These are phyloP conservation scores for Matsumurasca onukii DNA, from an alignment of 1,140 invertebrate genomes.

Conservation along the genomic window DNA sequence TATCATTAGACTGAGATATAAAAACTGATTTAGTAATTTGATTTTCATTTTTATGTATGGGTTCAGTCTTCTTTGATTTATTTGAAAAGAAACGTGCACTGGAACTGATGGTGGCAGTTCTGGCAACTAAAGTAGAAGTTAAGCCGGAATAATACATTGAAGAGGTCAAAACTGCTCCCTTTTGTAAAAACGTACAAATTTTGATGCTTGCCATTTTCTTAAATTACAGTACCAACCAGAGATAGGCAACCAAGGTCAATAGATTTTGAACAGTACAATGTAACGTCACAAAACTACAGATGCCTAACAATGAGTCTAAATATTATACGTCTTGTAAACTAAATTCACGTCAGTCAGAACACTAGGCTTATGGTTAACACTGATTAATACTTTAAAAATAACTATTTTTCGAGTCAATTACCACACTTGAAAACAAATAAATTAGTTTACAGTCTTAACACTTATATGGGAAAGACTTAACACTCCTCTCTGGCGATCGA, in stretches of 20 bases:
- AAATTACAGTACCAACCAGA: too few species aligned
- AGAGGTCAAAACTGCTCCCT: too few species aligned
- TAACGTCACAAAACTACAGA: neutral
- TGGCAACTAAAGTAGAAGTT: slow-evolving; percentile 14
- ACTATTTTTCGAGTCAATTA: slow-evolving; percentile 26
- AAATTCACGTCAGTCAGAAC: too few species aligned
- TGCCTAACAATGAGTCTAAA: too few species aligned
- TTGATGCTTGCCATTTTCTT: too few species aligned
- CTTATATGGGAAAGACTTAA: slow-evolving; percentile 21
- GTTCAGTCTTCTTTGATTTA: neutral
- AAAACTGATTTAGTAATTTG: slow-evolving; percentile 79
- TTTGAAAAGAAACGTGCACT: neutral
- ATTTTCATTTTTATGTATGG: slow-evolving; percentile 45
- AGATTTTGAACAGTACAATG: too few species aligned
- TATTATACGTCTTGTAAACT: too few species aligned
- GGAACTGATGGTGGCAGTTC: neutral
- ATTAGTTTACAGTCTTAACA: neutral
- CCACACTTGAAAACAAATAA: slow-evolving; percentile 14
- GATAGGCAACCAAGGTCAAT: too few species aligned
- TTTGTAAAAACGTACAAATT: too few species aligned
- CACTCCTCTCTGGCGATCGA: slow-evolving; percentile 46
- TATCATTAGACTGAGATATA: slow-evolving; percentile 86
- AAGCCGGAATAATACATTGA: slow-evolving; percentile 21
- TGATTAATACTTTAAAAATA: slow-evolving; percentile 25
- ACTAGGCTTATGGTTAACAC: too few species aligned